A percentile compares a stretch with the other conserved stretches of the same genome.
Conservation (phyloP, 2,888 invertebrate genomes). For the Heliconius aoede region DNA sequence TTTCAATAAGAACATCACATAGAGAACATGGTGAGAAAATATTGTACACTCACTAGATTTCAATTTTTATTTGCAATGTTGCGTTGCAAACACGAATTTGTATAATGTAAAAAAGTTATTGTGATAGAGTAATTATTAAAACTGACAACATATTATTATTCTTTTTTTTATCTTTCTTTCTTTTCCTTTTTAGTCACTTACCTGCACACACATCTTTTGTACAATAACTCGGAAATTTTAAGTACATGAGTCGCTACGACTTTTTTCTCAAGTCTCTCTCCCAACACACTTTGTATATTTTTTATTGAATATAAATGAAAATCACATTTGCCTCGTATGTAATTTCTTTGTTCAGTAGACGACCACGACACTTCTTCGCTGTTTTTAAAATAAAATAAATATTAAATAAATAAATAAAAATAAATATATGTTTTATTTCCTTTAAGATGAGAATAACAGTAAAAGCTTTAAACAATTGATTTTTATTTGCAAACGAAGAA, state of each 20-base stretch:
- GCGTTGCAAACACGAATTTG: no score
- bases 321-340: slow-evolving; percentile 79
- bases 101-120: no score
- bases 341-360: slow-evolving; percentile 74
- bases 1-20: no score
- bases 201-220: slow-evolving; percentile 66
- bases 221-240: slow-evolving; percentile 60
- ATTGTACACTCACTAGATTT: no score
- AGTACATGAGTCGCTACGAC: slow-evolving; percentile 54
- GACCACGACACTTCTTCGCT: slow-evolving; percentile 83
- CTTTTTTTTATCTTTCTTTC: neutral
- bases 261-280: slow-evolving; percentile 54
- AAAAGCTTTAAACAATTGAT: neutral
- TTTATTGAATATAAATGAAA: slow-evolving; percentile 84
- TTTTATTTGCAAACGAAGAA: no score
- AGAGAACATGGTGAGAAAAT: no score
- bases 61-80: no score
- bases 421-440: neutral
- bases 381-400: slow-evolving; percentile 15
- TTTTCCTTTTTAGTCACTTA: slow-evolving; percentile 43
- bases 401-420: no score
- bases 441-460: neutral
- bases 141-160: neutral
- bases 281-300: slow-evolving; percentile 59
- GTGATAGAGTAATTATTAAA: no score